Evolutionary conservation across 2,797 vertebrate species (phyloP), one percentile per base, ranked within the genome.

Genomic region (Cephalopachus bancanus): DNA sequence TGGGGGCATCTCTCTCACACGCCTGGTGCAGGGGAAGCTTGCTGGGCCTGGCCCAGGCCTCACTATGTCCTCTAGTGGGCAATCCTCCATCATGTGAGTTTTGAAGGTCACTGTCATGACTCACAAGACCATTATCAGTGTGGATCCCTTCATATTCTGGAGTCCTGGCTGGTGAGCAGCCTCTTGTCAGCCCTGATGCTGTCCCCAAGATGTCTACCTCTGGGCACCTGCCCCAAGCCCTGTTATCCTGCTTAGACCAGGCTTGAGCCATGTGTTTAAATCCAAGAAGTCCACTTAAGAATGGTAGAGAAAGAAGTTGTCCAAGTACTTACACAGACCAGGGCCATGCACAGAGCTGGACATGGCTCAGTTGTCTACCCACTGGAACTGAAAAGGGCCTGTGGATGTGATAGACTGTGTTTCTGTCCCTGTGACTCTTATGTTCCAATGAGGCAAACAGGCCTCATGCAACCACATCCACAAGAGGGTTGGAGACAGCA

Each of bases 241-340:
- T 30, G 44, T 60, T 64, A 44, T 44, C 44, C 44, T 44, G 44
- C 44, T 44, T 44, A 44, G 44, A 44, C 44, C 44, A 44, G 44
- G 44, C 44, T 44, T 44, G 44, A 44, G 44, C 89, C 72, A 57
- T 33, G 57, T 71, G 80, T 95, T 91, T 64, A 88, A 96, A 75
- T 88, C 28, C 44, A 74, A 59, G 78, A 5, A 17, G 69, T 28
- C 17, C 59, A 51, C 33, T 53, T 51, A 74, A 81, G 30, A 44
- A 69, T 62, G 64, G 51, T 17, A 83, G 28, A 53, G 69, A 92
- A 92, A 80, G n/a, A 30, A 37, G 83, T 14, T 93, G 53, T 37
- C 69, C 14, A 37, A 87, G n/a, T 71, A 78, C 24, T 78, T 83
- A 74, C 37, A 74, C 84, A 69, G 74, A 24, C 72, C 24, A 28